phyloP scores from a whole-genome alignment of 2,888 invertebrate species.

The Bembecia ichneumoniformis region DNA sequence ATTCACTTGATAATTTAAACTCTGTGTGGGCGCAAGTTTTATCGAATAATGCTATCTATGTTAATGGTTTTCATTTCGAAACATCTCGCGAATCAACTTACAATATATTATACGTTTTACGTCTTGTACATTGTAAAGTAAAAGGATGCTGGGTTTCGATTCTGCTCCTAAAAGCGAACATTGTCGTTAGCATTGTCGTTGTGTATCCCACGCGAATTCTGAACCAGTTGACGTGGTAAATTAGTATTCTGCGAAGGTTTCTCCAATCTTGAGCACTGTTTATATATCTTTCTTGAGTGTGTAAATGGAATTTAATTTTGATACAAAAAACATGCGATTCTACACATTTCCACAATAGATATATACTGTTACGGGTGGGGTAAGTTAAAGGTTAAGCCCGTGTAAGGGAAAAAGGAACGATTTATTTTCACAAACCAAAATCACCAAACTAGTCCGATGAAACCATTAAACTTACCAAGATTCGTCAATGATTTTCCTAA shows the following conservation, averaged over 20 bases:
- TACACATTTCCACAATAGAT: too few relatives aligned
- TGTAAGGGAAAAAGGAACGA: too few relatives aligned
- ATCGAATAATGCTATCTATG: slow-evolving; percentile 28
- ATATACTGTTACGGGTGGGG: too few relatives aligned
- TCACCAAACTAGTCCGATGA: too few relatives aligned
- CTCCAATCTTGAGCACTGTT: background rate
- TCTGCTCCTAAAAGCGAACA: slow-evolving; percentile 20
- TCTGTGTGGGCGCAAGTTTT: slow-evolving; percentile 29
- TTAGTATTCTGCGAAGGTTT: slow-evolving; percentile 15
- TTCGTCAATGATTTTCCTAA: too few relatives aligned
- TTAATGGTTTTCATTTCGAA: slow-evolving; percentile 31
- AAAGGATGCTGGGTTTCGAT: slow-evolving; percentile 21
- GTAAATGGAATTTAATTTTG: background rate
- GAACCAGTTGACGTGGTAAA: slow-evolving; percentile 15
- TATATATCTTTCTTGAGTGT: background rate
- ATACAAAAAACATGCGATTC: too few relatives aligned
- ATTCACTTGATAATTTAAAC: slow-evolving; percentile 22
- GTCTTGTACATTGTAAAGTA: slow-evolving; percentile 12
- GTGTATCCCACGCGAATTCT: slow-evolving; percentile 27
- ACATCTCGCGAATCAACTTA: slow-evolving; percentile 25
- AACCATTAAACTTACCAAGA: too few relatives aligned
- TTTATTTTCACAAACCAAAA: too few relatives aligned
- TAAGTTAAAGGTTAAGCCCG: too few relatives aligned
- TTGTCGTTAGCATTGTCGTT: slow-evolving; percentile 30
- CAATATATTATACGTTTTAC: slow-evolving; percentile 16